Base-by-base conservation (phyloP, 2,797 vertebrate species). In the Artibeus jamaicensis region DNA sequence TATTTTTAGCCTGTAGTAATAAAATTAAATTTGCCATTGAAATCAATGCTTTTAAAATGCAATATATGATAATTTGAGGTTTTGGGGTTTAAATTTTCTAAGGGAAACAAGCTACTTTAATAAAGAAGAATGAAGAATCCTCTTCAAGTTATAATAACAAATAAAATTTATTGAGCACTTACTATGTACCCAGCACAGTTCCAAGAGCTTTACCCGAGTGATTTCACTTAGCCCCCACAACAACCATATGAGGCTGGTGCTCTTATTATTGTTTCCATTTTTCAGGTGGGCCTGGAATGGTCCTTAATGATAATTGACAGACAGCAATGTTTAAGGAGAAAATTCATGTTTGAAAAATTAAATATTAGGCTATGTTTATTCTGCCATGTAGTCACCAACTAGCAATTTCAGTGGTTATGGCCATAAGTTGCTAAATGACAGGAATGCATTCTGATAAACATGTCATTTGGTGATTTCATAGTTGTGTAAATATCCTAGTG, bases 1-100 rank as follows among this genome's bases (percentile, higher is more conserved):
- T 86, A 70, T 42, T 91, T 94, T 93, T 71, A 91, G 59, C 93
- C 85, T 86, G 24, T 53, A 88, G 46, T 89, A 82, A 70, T 29
- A 71, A 85, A 88, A 32, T 68, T 83, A 88, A 90, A 42, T 48
- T 70, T 44, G 5, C 26, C 53, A 84, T 24, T 86, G 46, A 89
- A 65, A 71, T 24, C 48, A 48, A 37, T 77, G 6, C 65, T 96
- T 91, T 85, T 50, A 85, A 90, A 90, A 65, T 77, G 21, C 32
- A 71, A 8, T 65, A 67, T 78, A 74, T 57, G 34, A 74, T 71
- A 39, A 77, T 79, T 19, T 14, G 9, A 84, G 32, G 0, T 8
- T 65, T 68, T 68, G 26, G 46, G 32, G 34, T 18, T 65, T 9
- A 29, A 62, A 32, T 34, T 68, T 26, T 57, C 78, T 44, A 29